Conservation (phyloP, 2,888 invertebrate species). For the Pyrgus malvae region DNA sequence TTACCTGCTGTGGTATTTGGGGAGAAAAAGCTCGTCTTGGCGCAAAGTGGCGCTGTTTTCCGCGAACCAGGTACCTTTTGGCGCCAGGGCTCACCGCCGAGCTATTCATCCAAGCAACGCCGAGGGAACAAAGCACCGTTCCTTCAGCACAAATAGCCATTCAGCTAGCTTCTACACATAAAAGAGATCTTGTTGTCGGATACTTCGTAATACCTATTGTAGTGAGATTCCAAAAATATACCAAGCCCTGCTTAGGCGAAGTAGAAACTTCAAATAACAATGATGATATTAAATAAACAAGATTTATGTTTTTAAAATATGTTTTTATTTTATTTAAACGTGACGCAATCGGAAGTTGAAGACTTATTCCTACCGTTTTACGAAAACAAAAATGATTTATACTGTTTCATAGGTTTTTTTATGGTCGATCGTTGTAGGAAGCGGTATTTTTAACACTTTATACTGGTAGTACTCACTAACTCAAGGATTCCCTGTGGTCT, state of each 20-base stretch:
- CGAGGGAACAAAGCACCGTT: constrained; percentile 45
- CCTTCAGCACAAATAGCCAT: constrained; percentile 42
- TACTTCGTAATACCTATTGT: constrained; percentile 56
- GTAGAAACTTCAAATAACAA: constrained; percentile 12
- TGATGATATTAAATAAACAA: background rate
- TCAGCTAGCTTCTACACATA: constrained; percentile 56
- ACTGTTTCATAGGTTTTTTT: too few relatives aligned
- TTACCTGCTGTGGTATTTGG: constrained; percentile 57
- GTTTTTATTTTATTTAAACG: too few relatives aligned
- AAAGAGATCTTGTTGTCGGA: constrained; percentile 54
- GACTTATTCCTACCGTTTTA: too few relatives aligned
- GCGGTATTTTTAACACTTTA: too few relatives aligned
- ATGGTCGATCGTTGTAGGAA: too few relatives aligned
- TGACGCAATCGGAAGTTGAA: too few relatives aligned
- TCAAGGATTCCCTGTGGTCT: too few relatives aligned
- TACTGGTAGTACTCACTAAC: too few relatives aligned
- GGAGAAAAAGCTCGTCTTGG: constrained; percentile 50
- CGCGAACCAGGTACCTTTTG: constrained; percentile 54
- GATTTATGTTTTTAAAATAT: background rate
- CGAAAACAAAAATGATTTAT: too few relatives aligned
- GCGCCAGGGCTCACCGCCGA: constrained; percentile 54
- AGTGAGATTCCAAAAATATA: constrained; percentile 52
- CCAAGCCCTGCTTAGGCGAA: constrained; percentile 28
- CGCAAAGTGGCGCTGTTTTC: constrained; percentile 56
- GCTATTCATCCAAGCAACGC: constrained; percentile 49